Evolutionary conservation across 1,140 invertebrate genomes (phyloP).

Genomic region (Polypedilum vanderplanki): DNA sequence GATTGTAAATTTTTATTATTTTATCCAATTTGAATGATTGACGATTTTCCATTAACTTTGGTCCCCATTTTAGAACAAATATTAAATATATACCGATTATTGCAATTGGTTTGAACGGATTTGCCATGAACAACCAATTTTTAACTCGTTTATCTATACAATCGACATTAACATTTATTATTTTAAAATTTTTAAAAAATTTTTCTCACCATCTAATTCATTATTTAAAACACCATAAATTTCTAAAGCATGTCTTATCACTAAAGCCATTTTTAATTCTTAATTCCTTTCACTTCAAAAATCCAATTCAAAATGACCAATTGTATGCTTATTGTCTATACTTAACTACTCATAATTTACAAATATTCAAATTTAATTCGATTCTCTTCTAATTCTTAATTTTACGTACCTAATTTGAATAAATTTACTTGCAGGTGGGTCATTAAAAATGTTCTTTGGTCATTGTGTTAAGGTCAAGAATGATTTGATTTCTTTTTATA

Average conservation of each 20-base stretch:
- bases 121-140: constrained; percentile 53
- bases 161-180: background rate
- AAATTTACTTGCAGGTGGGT: too few relatives aligned
- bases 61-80: constrained; percentile 61
- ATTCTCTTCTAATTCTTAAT: too few relatives aligned
- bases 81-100: constrained; percentile 60
- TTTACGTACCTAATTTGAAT: too few relatives aligned
- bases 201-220: background rate
- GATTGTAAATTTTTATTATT: constrained; percentile 68
- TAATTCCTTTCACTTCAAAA: background rate
- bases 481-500: too few relatives aligned
- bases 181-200: background rate
- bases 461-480: too few relatives aligned
- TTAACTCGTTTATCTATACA: constrained; percentile 54
- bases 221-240: background rate
- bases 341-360: too few relatives aligned
- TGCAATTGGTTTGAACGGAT: constrained; percentile 49
- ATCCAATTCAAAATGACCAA: too few relatives aligned
- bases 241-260: background rate
- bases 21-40: constrained; percentile 62
- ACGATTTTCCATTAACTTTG: constrained; percentile 64
- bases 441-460: too few relatives aligned
- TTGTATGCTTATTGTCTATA: too few relatives aligned
- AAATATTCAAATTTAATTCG: too few relatives aligned
- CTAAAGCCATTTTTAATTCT: background rate